Evolutionary conservation across 2,113 vertebrate genomes (phyloP), one percentile per base, ranked within the genome.

Genomic region (Zosterops borbonicus): DNA sequence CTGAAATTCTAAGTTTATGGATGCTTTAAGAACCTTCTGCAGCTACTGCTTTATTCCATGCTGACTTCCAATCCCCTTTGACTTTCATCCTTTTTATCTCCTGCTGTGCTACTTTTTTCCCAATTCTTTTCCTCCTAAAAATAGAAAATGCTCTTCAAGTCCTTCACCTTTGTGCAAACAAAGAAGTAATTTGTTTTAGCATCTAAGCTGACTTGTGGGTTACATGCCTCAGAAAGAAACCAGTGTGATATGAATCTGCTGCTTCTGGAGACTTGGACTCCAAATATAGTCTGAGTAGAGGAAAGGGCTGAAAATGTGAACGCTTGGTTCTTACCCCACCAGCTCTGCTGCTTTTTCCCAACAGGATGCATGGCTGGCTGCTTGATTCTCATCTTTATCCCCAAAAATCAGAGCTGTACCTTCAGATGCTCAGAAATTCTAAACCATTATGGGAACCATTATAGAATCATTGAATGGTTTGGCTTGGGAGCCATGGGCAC

Each of bases 81-180:
- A 75, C 64, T 95, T 91, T 65, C 87, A 59, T 88, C 77, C 31
- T 37, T n/a, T 56, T 31, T 55, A 10, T 76, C 60, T 92, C 79
- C 68, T 44, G 76, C 90, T 80, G 79, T 42, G 59, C 76, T 83
- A 35, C 82, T 83, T 83, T 90, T 74, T 89, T n/a, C 56, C 42
- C 76, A 77, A 2, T 80, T 88, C 39, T 90, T 70, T 81, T 50
- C 47, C 73, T 92, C 13, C 83, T 90, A 71, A 92, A 93, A 91
- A 75, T 86, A 83, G 63, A 86, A 90, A 92, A 67, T 70, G n/a
- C 23, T 89, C 81, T 59, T 88, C 2, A 4, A 83, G 64, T 86
- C 59, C 85, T 83, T 90, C 89, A 92, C 88, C 80, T 95, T 89
- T 65, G 86, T 92, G 94, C 71, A 81, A 86, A 65, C 79, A 76